Conservation (phyloP, 2,113 vertebrate species). For the Psilopogon haemacephalus region DNA sequence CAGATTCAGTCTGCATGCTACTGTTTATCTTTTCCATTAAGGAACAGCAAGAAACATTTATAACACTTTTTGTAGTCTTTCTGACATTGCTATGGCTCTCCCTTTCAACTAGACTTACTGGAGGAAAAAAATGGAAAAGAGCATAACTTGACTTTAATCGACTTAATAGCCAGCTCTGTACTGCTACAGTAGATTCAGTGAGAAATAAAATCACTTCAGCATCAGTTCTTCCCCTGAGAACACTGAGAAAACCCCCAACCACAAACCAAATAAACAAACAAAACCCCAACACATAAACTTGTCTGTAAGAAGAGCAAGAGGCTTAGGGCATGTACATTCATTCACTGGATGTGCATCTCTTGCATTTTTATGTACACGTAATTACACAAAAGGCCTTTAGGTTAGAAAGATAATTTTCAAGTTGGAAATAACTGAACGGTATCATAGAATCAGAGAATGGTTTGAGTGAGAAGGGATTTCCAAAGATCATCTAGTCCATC, state of each 20-base stretch:
- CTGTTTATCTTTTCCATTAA: background rate
- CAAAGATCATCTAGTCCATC: no score
- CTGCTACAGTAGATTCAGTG: background rate
- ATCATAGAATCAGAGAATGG: no score
- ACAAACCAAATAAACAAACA: background rate
- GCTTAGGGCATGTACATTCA: background rate
- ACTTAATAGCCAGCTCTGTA: background rate
- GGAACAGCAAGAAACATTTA: background rate
- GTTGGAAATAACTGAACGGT: background rate
- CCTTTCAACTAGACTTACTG: background rate
- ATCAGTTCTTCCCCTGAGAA: background rate
- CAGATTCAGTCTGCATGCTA: background rate
- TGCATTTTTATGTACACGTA: background rate
- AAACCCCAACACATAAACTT: background rate
- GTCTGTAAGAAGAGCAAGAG: background rate
- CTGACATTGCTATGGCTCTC: background rate
- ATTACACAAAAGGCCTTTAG: background rate
- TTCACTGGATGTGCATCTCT: background rate
- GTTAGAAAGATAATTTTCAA: background rate
- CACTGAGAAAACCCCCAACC: background rate
- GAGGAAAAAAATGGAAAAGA: conserved; percentile 1
- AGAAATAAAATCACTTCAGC: background rate
- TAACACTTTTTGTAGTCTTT: background rate
- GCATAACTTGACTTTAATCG: background rate
- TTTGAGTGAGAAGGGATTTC: no score